Evolutionary conservation across 2,888 invertebrate species (phyloP), one percentile per base, ranked within the genome.

Genomic region (Eugnorisma glareosa): DNA sequence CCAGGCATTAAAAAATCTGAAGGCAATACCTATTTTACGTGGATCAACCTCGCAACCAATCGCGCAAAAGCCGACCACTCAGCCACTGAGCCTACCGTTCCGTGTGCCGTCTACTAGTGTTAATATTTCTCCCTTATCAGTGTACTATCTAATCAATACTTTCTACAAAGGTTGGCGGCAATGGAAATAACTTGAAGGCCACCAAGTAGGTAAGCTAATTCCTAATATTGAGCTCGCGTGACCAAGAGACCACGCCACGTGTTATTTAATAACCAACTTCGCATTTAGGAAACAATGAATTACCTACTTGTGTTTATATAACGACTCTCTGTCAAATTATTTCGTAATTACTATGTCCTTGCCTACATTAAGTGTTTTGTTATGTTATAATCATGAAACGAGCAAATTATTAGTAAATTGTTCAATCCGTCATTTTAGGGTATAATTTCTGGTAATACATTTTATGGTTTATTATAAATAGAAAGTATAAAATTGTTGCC

Each of bases 191-290:
- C 75, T 80, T 79, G 81, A 84, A 85, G 80, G 86, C 43, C 57
- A 61, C 64, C 37, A 67, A 48, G 7, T 40, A 45, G 67, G 63
- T 40, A 59, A 73, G 76, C 76, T 78, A 85, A 86, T 86, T 85
- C 83, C 76, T 89, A 86, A 89, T 87, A 87, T 76, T 85, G 73
- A 72, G 40, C 72, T 91, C 69, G 92, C 92, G 91, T 92, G 92
- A 91, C 91, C 63, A 75, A 74, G 67, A 72, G 63, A 82, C 77
- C 73, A 74, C 64, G 68, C 28, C 76, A 87, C 87, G 80, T 85
- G 77, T 81, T 87, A 82, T 89, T 90, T 90, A 86, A 87, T 84
- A 88, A 67, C 74, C 73, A 84, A 76, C 75, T 79, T 77, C 72
- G 77, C 84, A 87, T 86, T 86, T 82, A 85, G 85, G 82, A 89